Conservation (phyloP, 2,888 invertebrate species). For the Arctia plantaginis region DNA sequence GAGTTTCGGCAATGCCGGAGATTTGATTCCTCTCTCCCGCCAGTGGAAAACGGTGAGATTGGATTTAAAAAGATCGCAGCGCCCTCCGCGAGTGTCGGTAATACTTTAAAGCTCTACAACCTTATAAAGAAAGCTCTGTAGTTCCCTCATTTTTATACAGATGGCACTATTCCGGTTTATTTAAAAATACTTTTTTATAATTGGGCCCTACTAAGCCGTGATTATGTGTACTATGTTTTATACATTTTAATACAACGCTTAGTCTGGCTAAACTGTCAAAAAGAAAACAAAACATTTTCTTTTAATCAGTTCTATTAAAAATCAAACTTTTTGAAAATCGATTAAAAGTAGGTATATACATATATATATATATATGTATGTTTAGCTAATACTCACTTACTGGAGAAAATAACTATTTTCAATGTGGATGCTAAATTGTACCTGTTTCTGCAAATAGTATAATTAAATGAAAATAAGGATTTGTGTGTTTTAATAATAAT, state of each 20-base stretch:
- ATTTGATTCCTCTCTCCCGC: background rate
- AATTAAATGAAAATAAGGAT: no score
- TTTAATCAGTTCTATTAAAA: no score
- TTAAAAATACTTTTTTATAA: constrained; percentile 14
- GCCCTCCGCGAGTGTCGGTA: constrained; percentile 64
- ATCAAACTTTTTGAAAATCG: no score
- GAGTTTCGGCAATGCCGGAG: constrained; percentile 20
- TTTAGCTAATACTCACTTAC: no score
- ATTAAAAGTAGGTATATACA: no score
- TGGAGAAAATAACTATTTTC: no score
- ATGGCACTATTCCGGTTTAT: constrained; percentile 62
- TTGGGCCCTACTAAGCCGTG: background rate
- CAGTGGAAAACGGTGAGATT: constrained; percentile 17
- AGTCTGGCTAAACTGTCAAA: no score
- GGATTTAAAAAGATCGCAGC: constrained; percentile 52
- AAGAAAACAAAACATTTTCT: no score
- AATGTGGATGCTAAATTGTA: no score
- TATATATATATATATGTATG: no score
- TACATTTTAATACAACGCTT: background rate
- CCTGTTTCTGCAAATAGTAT: no score
- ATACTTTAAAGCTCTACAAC: constrained; percentile 60
- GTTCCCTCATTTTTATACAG: constrained; percentile 62
- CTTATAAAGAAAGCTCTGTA: constrained; percentile 60
- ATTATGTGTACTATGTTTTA: background rate
- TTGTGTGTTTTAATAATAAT: no score